These are phyloP conservation scores for Prosapia bicincta DNA, from an alignment of 2,888 invertebrate genomes.

Conservation along the genomic window DNA sequence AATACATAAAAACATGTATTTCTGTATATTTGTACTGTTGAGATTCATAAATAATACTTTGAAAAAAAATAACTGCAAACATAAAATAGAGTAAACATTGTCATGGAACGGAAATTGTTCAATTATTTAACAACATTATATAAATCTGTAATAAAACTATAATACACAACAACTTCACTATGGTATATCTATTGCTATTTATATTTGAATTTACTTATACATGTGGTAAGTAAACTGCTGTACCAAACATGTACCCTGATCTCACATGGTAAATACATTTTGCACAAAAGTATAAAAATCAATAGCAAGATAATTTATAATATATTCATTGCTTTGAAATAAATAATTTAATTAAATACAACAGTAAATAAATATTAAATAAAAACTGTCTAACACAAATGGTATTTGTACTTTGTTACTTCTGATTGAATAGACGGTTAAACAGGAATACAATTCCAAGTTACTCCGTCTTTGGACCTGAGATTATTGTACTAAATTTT, in stretches of 20 bases:
- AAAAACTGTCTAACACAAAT: neutral
- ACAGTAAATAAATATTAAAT: slow-evolving; percentile 1
- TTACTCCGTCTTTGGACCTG: neutral
- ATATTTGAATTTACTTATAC: neutral
- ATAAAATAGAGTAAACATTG: neutral
- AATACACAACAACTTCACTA: neutral
- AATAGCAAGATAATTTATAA: neutral
- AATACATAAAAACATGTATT: neutral
- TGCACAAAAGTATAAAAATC: neutral
- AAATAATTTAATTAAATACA: neutral
- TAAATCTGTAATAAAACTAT: neutral
- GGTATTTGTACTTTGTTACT: neutral
- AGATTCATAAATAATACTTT: slow-evolving; percentile 2
- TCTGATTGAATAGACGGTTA: neutral
- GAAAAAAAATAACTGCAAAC: neutral
- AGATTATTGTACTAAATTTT: neutral
- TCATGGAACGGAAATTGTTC: neutral
- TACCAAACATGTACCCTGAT: neutral
- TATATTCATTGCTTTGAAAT: neutral
- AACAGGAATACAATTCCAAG: neutral
- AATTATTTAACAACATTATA: neutral
- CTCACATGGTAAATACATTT: neutral
- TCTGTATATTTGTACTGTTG: neutral
- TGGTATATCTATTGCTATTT: neutral
- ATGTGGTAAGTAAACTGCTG: neutral